Evolutionary conservation across 37 sponge, comb jelly and placozoan genomes (phyloP).

Genomic region (Amphimedon queenslandica): DNA sequence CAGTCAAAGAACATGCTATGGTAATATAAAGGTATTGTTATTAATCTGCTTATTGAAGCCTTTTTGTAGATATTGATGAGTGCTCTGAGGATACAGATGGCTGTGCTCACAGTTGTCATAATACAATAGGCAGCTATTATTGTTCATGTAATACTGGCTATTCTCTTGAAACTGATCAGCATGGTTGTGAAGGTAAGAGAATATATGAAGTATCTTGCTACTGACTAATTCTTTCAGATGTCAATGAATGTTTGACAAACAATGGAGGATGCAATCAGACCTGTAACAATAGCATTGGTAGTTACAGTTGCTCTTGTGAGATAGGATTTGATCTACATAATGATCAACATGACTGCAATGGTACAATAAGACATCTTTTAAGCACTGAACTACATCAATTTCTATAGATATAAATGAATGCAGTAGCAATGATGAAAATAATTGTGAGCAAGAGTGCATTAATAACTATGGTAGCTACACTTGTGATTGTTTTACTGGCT

Average conservation of each 20-base stretch:
- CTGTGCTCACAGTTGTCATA: slow-evolving; percentile 14
- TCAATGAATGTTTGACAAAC: no score
- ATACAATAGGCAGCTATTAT: slow-evolving; percentile 17
- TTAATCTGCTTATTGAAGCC: no score
- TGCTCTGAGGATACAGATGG: background rate
- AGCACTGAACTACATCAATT: no score
- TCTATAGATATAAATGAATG: no score
- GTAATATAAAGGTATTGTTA: background rate
- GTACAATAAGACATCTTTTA: slow-evolving; percentile 4
- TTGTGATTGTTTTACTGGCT: slow-evolving; percentile 9
- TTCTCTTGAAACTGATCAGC: background rate
- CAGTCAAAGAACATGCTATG: background rate
- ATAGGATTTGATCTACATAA: background rate
- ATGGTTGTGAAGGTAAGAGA: background rate
- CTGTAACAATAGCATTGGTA: slow-evolving; percentile 19
- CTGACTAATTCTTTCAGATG: no score
- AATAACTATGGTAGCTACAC: slow-evolving; percentile 15
- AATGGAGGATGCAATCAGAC: background rate
- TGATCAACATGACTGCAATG: slow-evolving; percentile 12
- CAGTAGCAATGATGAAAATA: background rate
- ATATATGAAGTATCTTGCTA: background rate
- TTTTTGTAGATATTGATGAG: background rate
- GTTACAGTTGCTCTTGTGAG: slow-evolving; percentile 4
- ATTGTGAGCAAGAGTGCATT: slow-evolving; percentile 1
- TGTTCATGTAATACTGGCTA: slow-evolving; percentile 13